A percentile compares a stretch with the other conserved stretches of the same genome.
Conservation (phyloP, 2,888 invertebrate genomes). For the Euclidia mi region DNA sequence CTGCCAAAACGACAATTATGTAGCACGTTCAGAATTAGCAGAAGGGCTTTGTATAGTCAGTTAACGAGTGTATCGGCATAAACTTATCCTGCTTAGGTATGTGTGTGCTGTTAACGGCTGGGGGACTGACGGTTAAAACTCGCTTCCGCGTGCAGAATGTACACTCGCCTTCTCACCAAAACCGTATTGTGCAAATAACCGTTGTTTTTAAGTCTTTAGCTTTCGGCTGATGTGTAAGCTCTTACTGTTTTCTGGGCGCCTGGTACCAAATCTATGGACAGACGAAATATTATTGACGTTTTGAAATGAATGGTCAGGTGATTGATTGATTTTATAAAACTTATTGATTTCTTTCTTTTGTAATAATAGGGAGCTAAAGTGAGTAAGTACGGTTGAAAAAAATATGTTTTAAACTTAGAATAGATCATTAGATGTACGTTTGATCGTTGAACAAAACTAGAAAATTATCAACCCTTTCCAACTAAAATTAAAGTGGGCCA, state of each 20-base stretch:
- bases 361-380: too few relatives aligned
- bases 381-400: too few relatives aligned
- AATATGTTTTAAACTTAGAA: too few relatives aligned
- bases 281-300: conserved; percentile 7
- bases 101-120: conserved; percentile 53
- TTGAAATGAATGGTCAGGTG: neutral
- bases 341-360: too few relatives aligned
- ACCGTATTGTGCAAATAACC: conserved; percentile 21
- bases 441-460: too few relatives aligned
- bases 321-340: too few relatives aligned
- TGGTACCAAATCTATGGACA: conserved; percentile 5
- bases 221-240: conserved; percentile 9
- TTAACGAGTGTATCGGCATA: conserved; percentile 47
- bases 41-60: conserved; percentile 42
- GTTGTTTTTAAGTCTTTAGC: neutral
- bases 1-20: conserved; percentile 30
- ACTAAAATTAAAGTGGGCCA: too few relatives aligned
- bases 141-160: conserved; percentile 51
- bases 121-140: conserved; percentile 44
- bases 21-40: conserved; percentile 47
- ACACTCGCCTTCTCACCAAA: conserved; percentile 13
- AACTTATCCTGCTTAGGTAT: conserved; percentile 34
- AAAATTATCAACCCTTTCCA: too few relatives aligned
- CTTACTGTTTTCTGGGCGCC: conserved; percentile 13
- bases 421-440: too few relatives aligned